Percentiles rank a stretch among this genome's conserved stretches.
Evolutionary conservation across 37 sponge, comb jelly and placozoan genomes (phyloP).

Genomic region (Hormiphora californensis): DNA sequence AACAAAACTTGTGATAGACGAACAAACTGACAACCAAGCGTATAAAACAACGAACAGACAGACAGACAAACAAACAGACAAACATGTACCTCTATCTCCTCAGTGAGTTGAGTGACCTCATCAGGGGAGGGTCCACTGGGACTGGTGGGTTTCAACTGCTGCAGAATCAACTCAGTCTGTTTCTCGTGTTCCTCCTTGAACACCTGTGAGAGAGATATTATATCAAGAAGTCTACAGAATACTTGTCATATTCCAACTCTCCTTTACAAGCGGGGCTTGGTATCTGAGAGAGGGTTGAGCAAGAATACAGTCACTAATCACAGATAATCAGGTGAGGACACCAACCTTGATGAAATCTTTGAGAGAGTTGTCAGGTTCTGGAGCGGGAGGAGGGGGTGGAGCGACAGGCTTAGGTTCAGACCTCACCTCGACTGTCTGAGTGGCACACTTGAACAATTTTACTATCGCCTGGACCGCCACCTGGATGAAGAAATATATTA

Average conservation of each 20-base stretch:
- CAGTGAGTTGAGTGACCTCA: not conserved
- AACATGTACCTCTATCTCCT: constrained; percentile 2
- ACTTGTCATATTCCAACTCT: too few relatives aligned
- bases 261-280: too few relatives aligned
- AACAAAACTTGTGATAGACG: too few relatives aligned
- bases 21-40: too few relatives aligned
- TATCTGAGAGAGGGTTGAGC: too few relatives aligned
- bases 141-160: constrained; percentile 34
- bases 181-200: constrained; percentile 52
- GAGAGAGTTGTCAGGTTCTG: not conserved
- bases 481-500: not conserved
- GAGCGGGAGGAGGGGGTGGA: too few relatives aligned
- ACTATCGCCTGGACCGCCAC: constrained; percentile 28
- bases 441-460: constrained; percentile 28
- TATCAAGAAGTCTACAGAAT: too few relatives aligned
- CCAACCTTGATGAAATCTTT: constrained; percentile 30
- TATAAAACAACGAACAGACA: not conserved
- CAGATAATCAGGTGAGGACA: too few relatives aligned
- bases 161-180: constrained; percentile 16
- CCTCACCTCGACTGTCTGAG: not conserved
- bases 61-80: not conserved
- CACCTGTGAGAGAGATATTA: too few relatives aligned
- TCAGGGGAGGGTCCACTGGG: too few relatives aligned
- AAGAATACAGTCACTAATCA: too few relatives aligned
- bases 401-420: too few relatives aligned